Conservation (phyloP, 1,140 invertebrate genomes). For the Paraescarpia echinospica region DNA sequence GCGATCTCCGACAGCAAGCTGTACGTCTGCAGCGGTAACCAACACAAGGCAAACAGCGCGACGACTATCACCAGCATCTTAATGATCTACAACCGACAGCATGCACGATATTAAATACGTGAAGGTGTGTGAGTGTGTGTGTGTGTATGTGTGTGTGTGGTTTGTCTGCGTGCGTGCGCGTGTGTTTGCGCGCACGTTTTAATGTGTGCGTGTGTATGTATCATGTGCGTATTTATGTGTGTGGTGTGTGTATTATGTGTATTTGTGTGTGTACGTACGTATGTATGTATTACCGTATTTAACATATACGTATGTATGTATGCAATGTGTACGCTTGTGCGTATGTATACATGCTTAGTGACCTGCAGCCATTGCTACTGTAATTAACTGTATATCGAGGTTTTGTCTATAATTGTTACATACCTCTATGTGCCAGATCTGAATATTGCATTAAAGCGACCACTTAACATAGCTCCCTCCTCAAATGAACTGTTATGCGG, state of each 20-base stretch:
- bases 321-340: not conserved
- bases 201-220: not conserved
- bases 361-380: no score
- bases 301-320: not conserved
- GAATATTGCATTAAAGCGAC: no score
- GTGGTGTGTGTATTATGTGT: not conserved
- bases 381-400: no score
- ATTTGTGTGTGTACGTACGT: not conserved
- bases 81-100: conserved; percentile 49
- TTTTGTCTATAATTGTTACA: no score
- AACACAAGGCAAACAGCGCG: conserved; percentile 58
- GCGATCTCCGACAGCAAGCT: conserved; percentile 48
- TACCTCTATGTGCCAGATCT: no score
- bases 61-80: conserved; percentile 61
- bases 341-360: no score
- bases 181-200: no score
- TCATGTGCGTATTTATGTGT: not conserved
- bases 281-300: no score
- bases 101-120: not conserved
- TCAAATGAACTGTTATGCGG: no score
- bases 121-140: no score
- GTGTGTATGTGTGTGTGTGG: not conserved
- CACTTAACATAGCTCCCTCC: no score
- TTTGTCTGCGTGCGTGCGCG: not conserved
- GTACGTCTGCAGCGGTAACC: conserved; percentile 58